Evolutionary conservation across 2,888 invertebrate species (phyloP).

Genomic region (Dicroscelio sp.): DNA sequence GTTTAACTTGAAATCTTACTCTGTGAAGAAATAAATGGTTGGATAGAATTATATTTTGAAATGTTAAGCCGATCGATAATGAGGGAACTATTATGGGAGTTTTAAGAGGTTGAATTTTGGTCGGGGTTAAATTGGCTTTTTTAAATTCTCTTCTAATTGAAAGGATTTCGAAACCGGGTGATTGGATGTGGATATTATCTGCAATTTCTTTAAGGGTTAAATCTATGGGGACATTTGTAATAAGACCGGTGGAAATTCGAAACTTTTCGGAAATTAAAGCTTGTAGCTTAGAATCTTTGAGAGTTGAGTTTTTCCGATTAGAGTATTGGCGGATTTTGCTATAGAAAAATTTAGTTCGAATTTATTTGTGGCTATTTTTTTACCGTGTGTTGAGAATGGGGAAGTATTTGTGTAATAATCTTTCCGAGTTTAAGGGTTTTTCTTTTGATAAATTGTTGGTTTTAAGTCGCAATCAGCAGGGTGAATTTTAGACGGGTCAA

Average conservation of each 20-base stretch:
- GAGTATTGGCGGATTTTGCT: not conserved
- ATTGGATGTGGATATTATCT: not conserved
- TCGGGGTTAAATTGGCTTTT: no score
- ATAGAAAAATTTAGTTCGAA: not conserved
- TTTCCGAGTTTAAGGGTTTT: not conserved
- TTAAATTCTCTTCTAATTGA: no score
- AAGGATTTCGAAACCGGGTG: not conserved
- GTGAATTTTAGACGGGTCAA: not conserved
- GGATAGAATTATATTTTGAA: not conserved
- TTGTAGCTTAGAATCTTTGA: not conserved
- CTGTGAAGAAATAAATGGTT: not conserved
- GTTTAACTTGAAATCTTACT: not conserved
- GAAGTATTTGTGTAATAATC: not conserved
- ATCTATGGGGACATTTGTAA: not conserved
- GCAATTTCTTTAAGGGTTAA: not conserved
- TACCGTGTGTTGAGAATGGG: not conserved
- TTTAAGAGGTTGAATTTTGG: no score
- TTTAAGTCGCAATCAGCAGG: not conserved
- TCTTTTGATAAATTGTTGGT: no score
- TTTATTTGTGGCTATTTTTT: not conserved
- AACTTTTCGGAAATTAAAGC: not conserved
- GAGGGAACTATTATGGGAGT: not conserved
- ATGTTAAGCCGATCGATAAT: not conserved
- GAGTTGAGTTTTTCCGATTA: not conserved
- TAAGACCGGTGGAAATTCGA: not conserved